Evolutionary conservation across 2,888 invertebrate genomes (phyloP).

Genomic region (Trachelus tabidus): DNA sequence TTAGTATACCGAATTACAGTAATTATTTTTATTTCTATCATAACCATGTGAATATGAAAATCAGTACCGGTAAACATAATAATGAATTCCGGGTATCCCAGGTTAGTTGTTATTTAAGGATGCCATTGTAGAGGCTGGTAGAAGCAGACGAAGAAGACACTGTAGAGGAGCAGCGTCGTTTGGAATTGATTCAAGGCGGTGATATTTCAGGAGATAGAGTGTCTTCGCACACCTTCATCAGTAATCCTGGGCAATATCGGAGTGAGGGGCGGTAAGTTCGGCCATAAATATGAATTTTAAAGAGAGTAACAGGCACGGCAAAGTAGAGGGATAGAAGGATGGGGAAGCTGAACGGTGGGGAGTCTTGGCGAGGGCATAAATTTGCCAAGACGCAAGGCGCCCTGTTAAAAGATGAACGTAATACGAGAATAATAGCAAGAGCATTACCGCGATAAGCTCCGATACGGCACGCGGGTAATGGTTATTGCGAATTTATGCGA

Average conservation of each 20-base stretch:
- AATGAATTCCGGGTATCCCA: not conserved
- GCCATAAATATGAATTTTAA: constrained; percentile 4
- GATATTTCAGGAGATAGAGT: not conserved
- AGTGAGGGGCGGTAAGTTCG: not conserved
- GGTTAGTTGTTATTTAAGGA: not conserved
- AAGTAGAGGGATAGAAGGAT: not conserved
- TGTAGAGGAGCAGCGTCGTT: not conserved
- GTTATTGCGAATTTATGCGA: constrained; percentile 2
- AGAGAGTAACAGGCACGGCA: not conserved
- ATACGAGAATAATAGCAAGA: not conserved
- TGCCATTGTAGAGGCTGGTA: not conserved
- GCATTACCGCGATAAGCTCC: constrained; percentile 1
- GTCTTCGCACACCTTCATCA: not conserved
- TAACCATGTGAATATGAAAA: not conserved
- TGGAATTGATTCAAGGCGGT: not conserved
- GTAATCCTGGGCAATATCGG: not conserved
- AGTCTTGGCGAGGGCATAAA: constrained; percentile 1
- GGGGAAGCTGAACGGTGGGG: not conserved
- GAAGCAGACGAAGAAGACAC: not conserved
- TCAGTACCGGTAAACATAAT: not conserved
- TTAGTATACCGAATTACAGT: not conserved
- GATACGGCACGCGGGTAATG: constrained; percentile 1
- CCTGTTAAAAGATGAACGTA: not conserved
- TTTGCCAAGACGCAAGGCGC: not conserved
- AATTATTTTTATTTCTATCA: too few species aligned